Conservation (phyloP, 2,888 invertebrate species). For the Catocala nupta region DNA sequence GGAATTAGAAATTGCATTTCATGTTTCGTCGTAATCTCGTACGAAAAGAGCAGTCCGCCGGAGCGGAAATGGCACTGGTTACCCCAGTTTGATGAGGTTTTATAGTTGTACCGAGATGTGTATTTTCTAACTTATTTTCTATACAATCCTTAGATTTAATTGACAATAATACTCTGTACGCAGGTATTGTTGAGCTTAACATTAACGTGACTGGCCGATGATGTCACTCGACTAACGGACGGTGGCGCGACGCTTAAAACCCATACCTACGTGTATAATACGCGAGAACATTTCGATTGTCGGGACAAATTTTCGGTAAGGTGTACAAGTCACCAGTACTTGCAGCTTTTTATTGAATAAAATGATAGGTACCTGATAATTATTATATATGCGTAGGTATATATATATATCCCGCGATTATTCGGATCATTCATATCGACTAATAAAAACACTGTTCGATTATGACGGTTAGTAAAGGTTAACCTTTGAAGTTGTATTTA, state of each 20-base stretch:
- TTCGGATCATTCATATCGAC: no score
- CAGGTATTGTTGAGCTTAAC: slow-evolving; percentile 63
- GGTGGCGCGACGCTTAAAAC: slow-evolving; percentile 37
- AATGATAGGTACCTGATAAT: no score
- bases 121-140: slow-evolving; percentile 52
- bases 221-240: slow-evolving; percentile 76
- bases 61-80: slow-evolving; percentile 47
- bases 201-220: slow-evolving; percentile 70
- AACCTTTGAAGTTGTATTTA: no score
- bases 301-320: slow-evolving; percentile 23
- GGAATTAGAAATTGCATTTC: slow-evolving; percentile 29
- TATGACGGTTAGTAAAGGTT: no score
- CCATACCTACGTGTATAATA: slow-evolving; percentile 16
- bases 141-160: slow-evolving; percentile 49
- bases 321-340: background rate
- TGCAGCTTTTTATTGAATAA: background rate
- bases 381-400: no score
- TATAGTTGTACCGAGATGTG: slow-evolving; percentile 44
- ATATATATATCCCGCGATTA: no score
- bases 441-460: no score
- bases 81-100: slow-evolving; percentile 44
- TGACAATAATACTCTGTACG: slow-evolving; percentile 47
- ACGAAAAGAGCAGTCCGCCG: slow-evolving; percentile 23
- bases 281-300: slow-evolving; percentile 12
- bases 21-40: background rate